A percentile compares a stretch with the other conserved stretches of the same genome.
phyloP scores from a whole-genome alignment of 92 coral and sea anemone genomes.

The Phenganax marumi region DNA sequence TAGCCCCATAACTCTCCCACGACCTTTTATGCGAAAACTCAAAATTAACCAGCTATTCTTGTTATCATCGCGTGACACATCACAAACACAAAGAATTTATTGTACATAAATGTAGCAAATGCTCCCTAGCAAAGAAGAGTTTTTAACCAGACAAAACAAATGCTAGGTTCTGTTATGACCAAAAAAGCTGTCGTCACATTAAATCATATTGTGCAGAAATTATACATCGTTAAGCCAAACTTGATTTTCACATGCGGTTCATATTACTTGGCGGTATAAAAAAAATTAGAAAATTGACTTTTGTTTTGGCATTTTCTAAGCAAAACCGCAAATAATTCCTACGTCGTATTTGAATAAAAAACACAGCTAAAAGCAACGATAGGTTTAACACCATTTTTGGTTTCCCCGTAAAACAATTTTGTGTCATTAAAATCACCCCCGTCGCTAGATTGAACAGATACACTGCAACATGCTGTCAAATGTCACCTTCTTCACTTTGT shows the following conservation, averaged over 20 bases:
- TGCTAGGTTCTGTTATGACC: background rate
- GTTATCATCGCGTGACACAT: no score
- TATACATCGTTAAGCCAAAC: background rate
- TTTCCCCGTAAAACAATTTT: background rate
- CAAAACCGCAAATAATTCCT: background rate
- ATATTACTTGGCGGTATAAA: background rate
- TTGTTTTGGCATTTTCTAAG: background rate
- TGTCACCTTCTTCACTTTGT: background rate
- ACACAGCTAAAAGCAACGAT: background rate
- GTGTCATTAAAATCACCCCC: slow-evolving; percentile 15
- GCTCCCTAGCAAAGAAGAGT: no score
- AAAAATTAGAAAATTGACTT: background rate
- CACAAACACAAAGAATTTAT: no score
- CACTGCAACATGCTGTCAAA: slow-evolving; percentile 6
- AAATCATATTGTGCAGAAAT: background rate
- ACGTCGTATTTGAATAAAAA: background rate
- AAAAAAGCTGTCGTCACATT: slow-evolving; percentile 27
- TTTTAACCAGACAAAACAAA: no score
- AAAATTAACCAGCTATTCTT: no score
- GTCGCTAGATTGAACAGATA: slow-evolving; percentile 23
- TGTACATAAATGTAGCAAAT: no score
- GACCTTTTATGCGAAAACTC: no score
- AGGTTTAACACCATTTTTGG: slow-evolving; percentile 17
- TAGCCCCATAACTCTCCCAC: no score
- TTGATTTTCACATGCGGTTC: background rate